Evolutionary conservation across 2,888 invertebrate species (phyloP).

Genomic region (Lissonota sp.): DNA sequence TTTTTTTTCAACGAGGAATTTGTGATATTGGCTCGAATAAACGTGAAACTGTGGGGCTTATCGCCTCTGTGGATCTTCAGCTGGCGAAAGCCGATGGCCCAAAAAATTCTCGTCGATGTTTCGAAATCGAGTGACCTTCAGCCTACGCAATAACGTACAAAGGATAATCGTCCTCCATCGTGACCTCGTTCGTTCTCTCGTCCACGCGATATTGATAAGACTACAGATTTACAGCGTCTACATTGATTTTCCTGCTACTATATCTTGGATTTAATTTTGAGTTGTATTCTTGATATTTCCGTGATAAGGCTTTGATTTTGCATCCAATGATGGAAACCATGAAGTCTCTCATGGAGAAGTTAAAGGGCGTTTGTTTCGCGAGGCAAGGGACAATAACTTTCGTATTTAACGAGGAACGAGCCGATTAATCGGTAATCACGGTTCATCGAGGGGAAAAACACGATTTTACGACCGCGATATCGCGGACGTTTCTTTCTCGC

Average conservation of each 20-base stretch:
- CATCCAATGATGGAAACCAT: no score
- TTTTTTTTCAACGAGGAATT: no score
- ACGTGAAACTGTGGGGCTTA: conserved; percentile 26
- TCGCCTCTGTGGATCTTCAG: conserved; percentile 16
- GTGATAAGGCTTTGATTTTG: no score
- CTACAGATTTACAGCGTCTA: background rate
- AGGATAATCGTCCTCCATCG: conserved; percentile 31
- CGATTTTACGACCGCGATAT: conserved; percentile 25
- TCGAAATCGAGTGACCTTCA: conserved; percentile 44
- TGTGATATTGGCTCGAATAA: background rate
- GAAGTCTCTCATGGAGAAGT: no score
- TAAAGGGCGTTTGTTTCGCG: no score
- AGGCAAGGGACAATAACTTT: no score
- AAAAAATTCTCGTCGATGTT: conserved; percentile 29
- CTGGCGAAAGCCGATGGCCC: conserved; percentile 31
- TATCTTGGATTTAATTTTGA: no score
- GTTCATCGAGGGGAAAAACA: conserved; percentile 15
- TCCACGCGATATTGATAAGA: conserved; percentile 46
- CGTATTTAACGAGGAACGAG: background rate
- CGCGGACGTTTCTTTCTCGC: conserved; percentile 3
- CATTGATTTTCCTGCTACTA: no score
- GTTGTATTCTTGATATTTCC: no score
- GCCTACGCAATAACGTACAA: conserved; percentile 20
- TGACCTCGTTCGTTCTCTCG: conserved; percentile 47
- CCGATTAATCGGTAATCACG: conserved; percentile 4